phyloP scores from a whole-genome alignment of 2,113 vertebrate genomes.

The Odocoileus virginianus region DNA sequence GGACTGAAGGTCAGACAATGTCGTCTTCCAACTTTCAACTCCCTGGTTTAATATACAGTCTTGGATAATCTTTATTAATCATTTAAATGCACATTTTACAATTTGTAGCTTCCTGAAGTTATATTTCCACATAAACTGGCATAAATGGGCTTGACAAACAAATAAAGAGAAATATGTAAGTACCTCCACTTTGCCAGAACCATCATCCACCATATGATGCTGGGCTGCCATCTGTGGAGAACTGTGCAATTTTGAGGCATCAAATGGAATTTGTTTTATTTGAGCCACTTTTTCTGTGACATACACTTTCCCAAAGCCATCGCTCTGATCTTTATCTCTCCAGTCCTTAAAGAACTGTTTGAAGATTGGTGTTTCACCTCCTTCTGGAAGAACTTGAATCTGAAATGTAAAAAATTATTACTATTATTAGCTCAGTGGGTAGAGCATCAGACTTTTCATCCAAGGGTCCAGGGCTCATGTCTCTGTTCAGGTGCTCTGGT shows the following conservation, averaged over 20 bases:
- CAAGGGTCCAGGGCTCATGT: neutral
- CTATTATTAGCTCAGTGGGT: neutral
- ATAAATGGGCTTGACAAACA: neutral
- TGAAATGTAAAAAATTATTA: slow-evolving; percentile 70
- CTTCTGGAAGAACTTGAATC: slow-evolving; percentile 94
- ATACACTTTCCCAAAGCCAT: slow-evolving; percentile 89
- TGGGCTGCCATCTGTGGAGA: slow-evolving; percentile 91
- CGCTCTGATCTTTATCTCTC: slow-evolving; percentile 89
- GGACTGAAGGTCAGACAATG: neutral
- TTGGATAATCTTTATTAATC: neutral
- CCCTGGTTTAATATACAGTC: neutral
- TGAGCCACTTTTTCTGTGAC: slow-evolving; percentile 89
- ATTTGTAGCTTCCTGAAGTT: neutral
- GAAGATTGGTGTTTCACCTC: slow-evolving; percentile 92
- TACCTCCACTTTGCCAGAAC: slow-evolving; percentile 90
- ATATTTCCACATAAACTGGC: neutral
- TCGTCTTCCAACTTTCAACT: neutral
- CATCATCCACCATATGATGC: slow-evolving; percentile 93
- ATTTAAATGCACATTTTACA: neutral
- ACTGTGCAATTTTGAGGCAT: slow-evolving; percentile 89
- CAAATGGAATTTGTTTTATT: slow-evolving; percentile 88
- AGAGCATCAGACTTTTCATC: neutral
- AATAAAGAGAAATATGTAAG: neutral
- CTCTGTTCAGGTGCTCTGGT: neutral
- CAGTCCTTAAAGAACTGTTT: slow-evolving; percentile 93